Evolutionary conservation across 2,888 invertebrate species (phyloP).

Genomic region (Drosophila trichaetosa): DNA sequence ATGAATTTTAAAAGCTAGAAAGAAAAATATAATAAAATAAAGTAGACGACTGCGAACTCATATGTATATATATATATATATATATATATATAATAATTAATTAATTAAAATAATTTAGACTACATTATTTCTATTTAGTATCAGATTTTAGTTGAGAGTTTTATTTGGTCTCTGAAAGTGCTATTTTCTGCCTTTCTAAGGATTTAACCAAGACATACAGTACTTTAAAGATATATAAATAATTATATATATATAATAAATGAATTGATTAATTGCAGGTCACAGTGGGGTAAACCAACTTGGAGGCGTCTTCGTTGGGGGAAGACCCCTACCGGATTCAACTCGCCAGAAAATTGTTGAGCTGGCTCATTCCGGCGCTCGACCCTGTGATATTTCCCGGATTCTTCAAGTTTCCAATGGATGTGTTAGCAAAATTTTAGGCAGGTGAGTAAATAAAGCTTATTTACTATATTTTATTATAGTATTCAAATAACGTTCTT

Average conservation of each 20-base stretch:
- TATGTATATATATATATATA: too few relatives aligned
- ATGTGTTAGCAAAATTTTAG: constrained; percentile 99
- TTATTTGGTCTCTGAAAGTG: too few relatives aligned
- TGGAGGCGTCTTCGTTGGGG: constrained; percentile 99
- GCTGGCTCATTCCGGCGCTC: constrained; percentile 97
- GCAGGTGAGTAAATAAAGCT: constrained; percentile 88
- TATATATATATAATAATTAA: neutral
- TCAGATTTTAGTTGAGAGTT: too few relatives aligned
- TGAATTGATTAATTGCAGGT: constrained; percentile 86
- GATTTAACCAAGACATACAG: neutral
- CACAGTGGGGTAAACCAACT: constrained; percentile 99
- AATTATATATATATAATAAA: neutral
- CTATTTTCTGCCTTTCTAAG: too few relatives aligned
- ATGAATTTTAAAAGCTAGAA: neutral
- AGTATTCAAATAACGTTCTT: neutral
- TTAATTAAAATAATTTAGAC: too few relatives aligned
- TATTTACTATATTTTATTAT: neutral
- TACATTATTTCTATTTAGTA: too few relatives aligned
- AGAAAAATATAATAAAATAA: neutral
- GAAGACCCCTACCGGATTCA: constrained; percentile 98
- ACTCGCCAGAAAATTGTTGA: constrained; percentile 99
- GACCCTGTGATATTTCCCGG: constrained; percentile 99
- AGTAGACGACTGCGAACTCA: too few relatives aligned
- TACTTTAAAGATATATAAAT: neutral
- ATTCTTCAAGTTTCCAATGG: constrained; percentile 99